Conservation (phyloP, 2,113 vertebrate genomes). For the Sorex fumeus region DNA sequence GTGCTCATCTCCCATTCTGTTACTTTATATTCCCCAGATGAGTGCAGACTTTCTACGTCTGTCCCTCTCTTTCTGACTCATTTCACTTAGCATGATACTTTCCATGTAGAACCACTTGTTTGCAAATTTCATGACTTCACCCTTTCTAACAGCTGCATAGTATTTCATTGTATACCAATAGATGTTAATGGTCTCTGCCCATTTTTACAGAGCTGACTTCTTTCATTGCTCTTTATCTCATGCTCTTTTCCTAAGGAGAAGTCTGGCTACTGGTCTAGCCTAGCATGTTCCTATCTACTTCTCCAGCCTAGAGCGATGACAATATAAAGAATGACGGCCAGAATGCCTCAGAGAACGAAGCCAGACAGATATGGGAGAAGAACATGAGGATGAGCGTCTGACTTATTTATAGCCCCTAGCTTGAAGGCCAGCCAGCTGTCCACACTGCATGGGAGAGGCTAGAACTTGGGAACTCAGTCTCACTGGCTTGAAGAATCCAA, state of each 20-base stretch:
- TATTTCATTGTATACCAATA: too few species aligned
- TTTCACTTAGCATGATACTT: too few species aligned
- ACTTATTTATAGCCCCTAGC: neutral
- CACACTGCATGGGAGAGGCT: neutral
- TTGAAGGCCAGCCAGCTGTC: neutral
- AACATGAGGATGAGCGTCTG: neutral
- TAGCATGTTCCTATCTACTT: neutral
- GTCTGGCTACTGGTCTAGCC: neutral
- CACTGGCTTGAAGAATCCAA: neutral
- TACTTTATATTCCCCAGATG: too few species aligned
- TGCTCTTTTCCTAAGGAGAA: neutral
- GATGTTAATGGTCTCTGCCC: neutral
- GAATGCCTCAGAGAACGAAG: neutral
- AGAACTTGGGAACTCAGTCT: conserved; percentile 6
- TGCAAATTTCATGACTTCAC: too few species aligned
- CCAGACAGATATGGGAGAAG: neutral
- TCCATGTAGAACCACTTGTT: too few species aligned
- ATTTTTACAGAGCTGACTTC: neutral
- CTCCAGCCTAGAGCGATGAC: neutral
- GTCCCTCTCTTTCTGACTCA: too few species aligned
- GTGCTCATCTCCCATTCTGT: too few species aligned
- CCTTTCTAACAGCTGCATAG: too few species aligned
- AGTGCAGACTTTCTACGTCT: too few species aligned
- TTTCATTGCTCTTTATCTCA: neutral
- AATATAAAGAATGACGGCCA: neutral